Conservation (phyloP, 2,888 invertebrate species). For the Eumerus sabulonum region DNA sequence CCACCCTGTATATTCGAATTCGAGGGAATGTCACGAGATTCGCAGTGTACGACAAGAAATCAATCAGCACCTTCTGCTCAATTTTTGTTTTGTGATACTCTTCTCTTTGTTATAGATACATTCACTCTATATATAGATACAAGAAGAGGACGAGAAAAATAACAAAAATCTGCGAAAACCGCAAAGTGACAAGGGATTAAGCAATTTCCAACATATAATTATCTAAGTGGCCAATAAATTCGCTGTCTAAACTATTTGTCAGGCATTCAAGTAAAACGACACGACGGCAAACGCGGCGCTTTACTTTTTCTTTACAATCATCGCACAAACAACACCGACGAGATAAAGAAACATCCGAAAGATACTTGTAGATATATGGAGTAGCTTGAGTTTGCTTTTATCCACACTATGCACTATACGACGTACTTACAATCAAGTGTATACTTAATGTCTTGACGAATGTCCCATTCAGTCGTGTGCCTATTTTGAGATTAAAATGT, state of each 20-base stretch:
- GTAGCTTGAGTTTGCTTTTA: conserved; percentile 52
- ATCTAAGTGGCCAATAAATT: conserved; percentile 79
- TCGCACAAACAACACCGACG: conserved; percentile 26
- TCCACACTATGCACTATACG: conserved; percentile 23
- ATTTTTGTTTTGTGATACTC: conserved; percentile 9
- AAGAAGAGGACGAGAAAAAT: background rate
- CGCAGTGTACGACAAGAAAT: conserved; percentile 40
- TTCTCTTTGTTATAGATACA: conserved; percentile 34
- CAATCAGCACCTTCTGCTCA: conserved; percentile 67
- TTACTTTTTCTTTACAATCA: conserved; percentile 64
- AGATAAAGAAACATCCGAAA: conserved; percentile 28
- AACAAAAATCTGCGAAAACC: conserved; percentile 25
- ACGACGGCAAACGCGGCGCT: conserved; percentile 19
- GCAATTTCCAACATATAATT: conserved; percentile 72
- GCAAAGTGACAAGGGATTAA: conserved; percentile 63
- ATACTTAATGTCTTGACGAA: no score
- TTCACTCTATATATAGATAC: conserved; percentile 30
- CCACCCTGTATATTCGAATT: conserved; percentile 27
- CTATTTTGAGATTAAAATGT: conserved; percentile 60
- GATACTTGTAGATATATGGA: conserved; percentile 31
- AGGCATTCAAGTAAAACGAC: conserved; percentile 68
- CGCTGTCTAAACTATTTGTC: conserved; percentile 79
- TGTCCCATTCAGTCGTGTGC: background rate
- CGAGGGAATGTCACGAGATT: conserved; percentile 37
- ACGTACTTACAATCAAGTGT: background rate